Base-by-base conservation (phyloP, 1,140 invertebrate genomes). In the Orius laevigatus region DNA sequence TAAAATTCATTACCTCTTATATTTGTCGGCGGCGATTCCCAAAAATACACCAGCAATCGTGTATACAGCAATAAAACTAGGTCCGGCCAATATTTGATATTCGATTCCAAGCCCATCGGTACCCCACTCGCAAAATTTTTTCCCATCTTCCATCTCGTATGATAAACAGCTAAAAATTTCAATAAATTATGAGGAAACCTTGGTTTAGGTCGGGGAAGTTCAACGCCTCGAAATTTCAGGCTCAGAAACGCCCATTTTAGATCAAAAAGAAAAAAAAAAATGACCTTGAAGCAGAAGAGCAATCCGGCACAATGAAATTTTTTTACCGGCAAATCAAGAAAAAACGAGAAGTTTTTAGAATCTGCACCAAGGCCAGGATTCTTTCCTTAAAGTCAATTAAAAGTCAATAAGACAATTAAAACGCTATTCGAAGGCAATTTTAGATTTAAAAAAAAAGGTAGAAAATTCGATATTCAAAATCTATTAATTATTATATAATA, bases 51-150 rank as follows among this genome's bases (percentile, higher is more conserved):
- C 88, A 12, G 80, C 76, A 19, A 93, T 69, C 1, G 89, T 93
- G 63, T 85, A 94, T 16, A 91, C 81, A 8, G 85, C 77, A 56
- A 93, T 91, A 64, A 92, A 93, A 53, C 81, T 81, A 1, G 90
- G 90, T 0, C 90, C 90, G 0, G 89, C 89, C 33, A 94, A 64
- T 53, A 93, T 77, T 68, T 93, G 89, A 65, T 93, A 93, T 57
- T 91, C 83, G 25, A 91, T 68, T 1, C 90, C 90, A 35, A 91
- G 69, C 0, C 90, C 90, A 63, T 89, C 91, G 69, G 90, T 90
- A 60, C 84, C 81, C 86, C 87, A 93, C 58, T 88, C 81, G 62
- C 90, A 94, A 57, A 82, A 81, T 1, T 62, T 53, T 0, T 76
- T 77, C 0, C 78, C 81, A 59, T 86, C 83, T 11, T 79, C 57